Base-by-base conservation (phyloP, 2,113 vertebrate species). In the Tragelaphus buxtoni region DNA sequence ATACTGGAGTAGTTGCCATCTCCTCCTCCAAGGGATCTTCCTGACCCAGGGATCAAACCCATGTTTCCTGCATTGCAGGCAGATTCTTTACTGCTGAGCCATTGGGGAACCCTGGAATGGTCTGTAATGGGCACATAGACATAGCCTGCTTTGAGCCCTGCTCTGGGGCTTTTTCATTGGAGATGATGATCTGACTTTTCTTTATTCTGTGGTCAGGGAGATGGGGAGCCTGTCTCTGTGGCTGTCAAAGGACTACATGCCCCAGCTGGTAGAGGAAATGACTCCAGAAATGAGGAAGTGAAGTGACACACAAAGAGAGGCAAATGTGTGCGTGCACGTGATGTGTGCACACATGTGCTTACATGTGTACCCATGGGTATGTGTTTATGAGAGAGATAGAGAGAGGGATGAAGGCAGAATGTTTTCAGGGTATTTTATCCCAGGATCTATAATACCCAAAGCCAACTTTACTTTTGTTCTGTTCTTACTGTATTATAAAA, bases 321-420 rank as follows among this genome's bases (percentile, higher is more conserved):
- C 9, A 22, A 49, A 4, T 17, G 0, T 4, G 17, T 12, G n/a
- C 9, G 0, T 24, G 9, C 18, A 2, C 0, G 2, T 10, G 53
- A 61, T 7, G 10, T 22, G 51, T 55, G 51, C 35, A 83, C 35
- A 14, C 69, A 26, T 1, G 4, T 53, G 13, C 13, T 76, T 42
- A 1, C 8, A 18, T 2, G 24, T 28, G 4, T 17, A 55, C 9
- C 1, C 3, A 26, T 3, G 7, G 4, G 1, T 39, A 2, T 42
- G 12, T 12, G 4, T 39, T 1, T 4, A 18, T 20, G 35, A 9
- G 24, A 49, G 53, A 69, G 9, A 63, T 5, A 72, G 13, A 47
- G 5, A 72, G 51, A 81, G 14, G 53, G 8, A n/a, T 22, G 53
- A 39, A 18, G 9, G 3, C 0, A 32, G 14, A 47, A 20, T 11